Conservation (phyloP, 2,888 invertebrate genomes). For the Arrhopalites spinosus region DNA sequence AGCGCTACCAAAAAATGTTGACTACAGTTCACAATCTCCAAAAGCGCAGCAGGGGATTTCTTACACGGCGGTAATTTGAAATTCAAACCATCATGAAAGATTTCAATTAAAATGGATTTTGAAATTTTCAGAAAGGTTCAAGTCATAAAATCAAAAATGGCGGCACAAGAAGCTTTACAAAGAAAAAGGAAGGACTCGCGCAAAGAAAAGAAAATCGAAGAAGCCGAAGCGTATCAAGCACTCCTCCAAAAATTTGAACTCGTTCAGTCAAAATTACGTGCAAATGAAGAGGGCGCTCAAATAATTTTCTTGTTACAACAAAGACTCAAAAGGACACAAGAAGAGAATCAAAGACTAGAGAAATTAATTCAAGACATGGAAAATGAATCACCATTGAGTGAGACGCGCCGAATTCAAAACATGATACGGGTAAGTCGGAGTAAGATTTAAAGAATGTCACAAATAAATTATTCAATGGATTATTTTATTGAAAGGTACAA, state of each 20-base stretch:
- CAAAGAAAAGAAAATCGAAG: not conserved
- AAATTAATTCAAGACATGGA: constrained; percentile 73
- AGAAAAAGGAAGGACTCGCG: not conserved
- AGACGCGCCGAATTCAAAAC: constrained; percentile 61
- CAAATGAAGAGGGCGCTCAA: constrained; percentile 67
- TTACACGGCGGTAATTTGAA: constrained; percentile 75
- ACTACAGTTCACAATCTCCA: constrained; percentile 74
- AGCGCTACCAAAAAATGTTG: constrained; percentile 72
- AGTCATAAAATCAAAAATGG: not conserved
- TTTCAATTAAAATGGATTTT: too few relatives aligned
- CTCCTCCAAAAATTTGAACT: not conserved
- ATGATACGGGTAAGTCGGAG: constrained; percentile 63
- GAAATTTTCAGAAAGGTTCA: not conserved
- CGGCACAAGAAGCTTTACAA: not conserved
- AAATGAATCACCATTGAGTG: constrained; percentile 60
- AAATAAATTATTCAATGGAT: not conserved
- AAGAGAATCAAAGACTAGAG: constrained; percentile 73
- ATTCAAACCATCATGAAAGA: too few relatives aligned
- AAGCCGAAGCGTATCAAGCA: constrained; percentile 15
- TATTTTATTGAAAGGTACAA: constrained; percentile 66
- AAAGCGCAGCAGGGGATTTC: constrained; percentile 75
- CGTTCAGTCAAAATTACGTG: constrained; percentile 19
- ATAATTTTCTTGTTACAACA: constrained; percentile 79
- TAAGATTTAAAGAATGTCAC: constrained; percentile 1
- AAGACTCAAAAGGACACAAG: constrained; percentile 70